Base-by-base conservation (phyloP, 2,888 invertebrate species). In the Arrhopalites spinosus region DNA sequence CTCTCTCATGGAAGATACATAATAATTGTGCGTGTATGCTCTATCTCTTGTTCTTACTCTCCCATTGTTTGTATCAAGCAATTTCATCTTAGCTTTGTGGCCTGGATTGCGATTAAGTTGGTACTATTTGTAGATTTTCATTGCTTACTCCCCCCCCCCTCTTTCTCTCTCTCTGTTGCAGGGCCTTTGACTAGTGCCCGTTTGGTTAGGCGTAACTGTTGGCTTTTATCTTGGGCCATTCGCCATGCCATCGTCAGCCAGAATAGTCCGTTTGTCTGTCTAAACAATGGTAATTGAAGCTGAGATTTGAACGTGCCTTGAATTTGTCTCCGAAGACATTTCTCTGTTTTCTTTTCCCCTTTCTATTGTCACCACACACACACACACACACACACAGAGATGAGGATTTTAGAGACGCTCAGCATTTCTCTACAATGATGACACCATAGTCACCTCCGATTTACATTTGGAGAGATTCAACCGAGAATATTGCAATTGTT, bases 241-340 rank as follows among this genome's bases (percentile, higher is more conserved):
- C 36, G 15, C 17, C 53, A 30, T 30, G 30, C 64, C 15, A 2
- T 64, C 30, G 13, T 15, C 63, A 27, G 43, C 43, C 20, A 13
- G 20, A 59, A 71, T 45, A 59, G 59, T 20, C 70, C 15, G 69
- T 59, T 45, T 8, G 59, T 53, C 47, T 72, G 72, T 72, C 72
- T 72, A 72, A 72, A 72, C 72, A 72, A 64, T 61, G 27, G 72
- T 72, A 72, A 72, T 72, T 72, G 72, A 72, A 61, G 72, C 47
- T 36, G 72, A 72, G 72, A 72, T 72, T 72, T 63, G 64, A 47
- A 72, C 72, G 72, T 72, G 72, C 72, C 29, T n/a, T 36, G 72
- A 72, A 72, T 72, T 72, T 45, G 71, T 71, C 71, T 59, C 43
- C 43, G 43, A 23, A n/a, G 20, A 43, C 45, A 45, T 23, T 71